Conservation (phyloP, 2,113 vertebrate genomes). For the Electrona antarctica region DNA sequence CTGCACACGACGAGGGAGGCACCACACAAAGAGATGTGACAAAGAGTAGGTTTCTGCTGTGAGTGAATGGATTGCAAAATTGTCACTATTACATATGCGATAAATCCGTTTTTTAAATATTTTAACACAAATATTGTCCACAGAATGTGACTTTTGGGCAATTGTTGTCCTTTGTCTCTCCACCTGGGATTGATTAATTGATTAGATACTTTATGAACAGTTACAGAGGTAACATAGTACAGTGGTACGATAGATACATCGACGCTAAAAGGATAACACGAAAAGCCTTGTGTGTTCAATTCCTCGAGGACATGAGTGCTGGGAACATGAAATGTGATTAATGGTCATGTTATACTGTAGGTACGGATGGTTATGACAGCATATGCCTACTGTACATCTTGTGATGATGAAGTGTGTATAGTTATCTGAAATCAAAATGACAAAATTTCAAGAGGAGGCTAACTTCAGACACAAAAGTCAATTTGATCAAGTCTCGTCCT, state of each 20-base stretch:
- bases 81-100: slow-evolving; percentile 43
- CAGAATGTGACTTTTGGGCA: not conserved
- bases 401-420: slow-evolving; percentile 4
- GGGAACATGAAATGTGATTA: not conserved
- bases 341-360: slow-evolving; percentile 1
- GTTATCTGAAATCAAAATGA: slow-evolving; percentile 11
- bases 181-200: not conserved
- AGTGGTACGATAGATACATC: too few species aligned
- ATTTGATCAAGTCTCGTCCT: too few species aligned
- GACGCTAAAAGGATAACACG: too few species aligned
- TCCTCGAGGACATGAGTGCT: too few species aligned
- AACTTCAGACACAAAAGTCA: not conserved
- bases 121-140: too few species aligned
- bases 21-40: slow-evolving; percentile 74
- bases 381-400: not conserved
- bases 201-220: too few species aligned
- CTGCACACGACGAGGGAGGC: slow-evolving; percentile 1
- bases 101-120: slow-evolving; percentile 1
- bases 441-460: not conserved
- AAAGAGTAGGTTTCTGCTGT: slow-evolving; percentile 56
- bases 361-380: not conserved
- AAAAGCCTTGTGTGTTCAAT: too few species aligned
- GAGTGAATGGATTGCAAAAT: slow-evolving; percentile 28
- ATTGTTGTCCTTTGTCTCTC: slow-evolving; percentile 8
- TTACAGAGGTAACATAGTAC: too few species aligned